A percentile compares a stretch with the other conserved stretches of the same genome.
Conservation (phyloP, 1,140 invertebrate genomes). For the Caenorhabditis remanei region DNA sequence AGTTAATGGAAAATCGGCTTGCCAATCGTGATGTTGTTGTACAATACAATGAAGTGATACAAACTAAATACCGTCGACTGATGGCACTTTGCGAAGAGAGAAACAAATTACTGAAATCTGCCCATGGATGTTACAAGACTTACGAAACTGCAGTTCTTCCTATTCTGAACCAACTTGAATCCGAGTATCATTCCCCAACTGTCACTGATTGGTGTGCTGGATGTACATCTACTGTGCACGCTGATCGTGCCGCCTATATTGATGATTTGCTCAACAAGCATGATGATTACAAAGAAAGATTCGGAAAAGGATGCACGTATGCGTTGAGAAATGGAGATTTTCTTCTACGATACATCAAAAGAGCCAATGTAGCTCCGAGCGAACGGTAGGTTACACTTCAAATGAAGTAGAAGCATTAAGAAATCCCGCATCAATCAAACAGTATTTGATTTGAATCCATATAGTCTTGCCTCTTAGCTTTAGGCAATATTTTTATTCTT, state of each 20-base stretch:
- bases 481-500: neutral
- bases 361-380: neutral
- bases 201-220: conserved; percentile 57
- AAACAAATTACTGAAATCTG: conserved; percentile 51
- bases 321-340: conserved; percentile 66
- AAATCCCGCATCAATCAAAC: too few species aligned
- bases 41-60: conserved; percentile 19
- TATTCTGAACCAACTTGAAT: conserved; percentile 61
- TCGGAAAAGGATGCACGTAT: conserved; percentile 64
- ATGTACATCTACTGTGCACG: neutral
- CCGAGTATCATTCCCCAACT: conserved; percentile 29
- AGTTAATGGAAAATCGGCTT: conserved; percentile 21
- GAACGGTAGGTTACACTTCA: conserved; percentile 48
- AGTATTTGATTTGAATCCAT: neutral
- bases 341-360: conserved; percentile 65
- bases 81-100: conserved; percentile 45
- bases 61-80: conserved; percentile 26
- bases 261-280: conserved; percentile 56
- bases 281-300: conserved; percentile 62
- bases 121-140: conserved; percentile 58
- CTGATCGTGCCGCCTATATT: conserved; percentile 1
- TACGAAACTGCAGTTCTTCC: conserved; percentile 48
- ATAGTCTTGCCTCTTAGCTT: neutral
- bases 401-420: neutral
- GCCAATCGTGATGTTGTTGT: conserved; percentile 28